Conservation (phyloP, 1,140 invertebrate species). For the Popillia japonica region DNA sequence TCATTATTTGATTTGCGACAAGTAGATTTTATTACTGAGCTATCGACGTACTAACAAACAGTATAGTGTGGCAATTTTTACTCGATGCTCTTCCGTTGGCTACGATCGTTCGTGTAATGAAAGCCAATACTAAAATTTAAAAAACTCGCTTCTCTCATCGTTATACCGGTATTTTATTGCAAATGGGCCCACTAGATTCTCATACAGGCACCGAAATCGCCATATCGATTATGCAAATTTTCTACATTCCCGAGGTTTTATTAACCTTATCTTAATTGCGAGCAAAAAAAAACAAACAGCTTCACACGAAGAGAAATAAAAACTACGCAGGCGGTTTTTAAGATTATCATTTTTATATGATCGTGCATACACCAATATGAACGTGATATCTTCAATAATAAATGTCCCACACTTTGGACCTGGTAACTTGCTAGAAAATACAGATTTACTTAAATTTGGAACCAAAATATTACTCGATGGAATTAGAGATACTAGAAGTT, state of each 20-base stretch:
- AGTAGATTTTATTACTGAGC: too few relatives aligned
- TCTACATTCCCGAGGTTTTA: conserved; percentile 11
- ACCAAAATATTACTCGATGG: too few relatives aligned
- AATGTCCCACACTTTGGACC: too few relatives aligned
- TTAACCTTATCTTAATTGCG: conserved; percentile 31
- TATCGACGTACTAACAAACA: neutral
- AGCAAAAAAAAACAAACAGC: neutral
- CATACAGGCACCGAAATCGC: conserved; percentile 30
- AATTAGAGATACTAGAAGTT: too few relatives aligned
- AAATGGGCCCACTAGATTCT: conserved; percentile 24
- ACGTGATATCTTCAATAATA: too few relatives aligned
- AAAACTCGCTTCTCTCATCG: neutral
- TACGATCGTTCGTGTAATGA: neutral
- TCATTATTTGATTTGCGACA: too few relatives aligned
- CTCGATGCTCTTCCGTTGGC: neutral
- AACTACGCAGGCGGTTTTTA: neutral
- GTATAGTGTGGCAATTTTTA: neutral
- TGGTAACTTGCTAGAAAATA: too few relatives aligned
- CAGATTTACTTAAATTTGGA: too few relatives aligned
- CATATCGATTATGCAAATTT: conserved; percentile 35
- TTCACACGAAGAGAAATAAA: neutral
- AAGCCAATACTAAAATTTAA: neutral
- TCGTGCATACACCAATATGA: too few relatives aligned
- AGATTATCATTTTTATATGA: neutral
- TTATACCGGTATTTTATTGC: conserved; percentile 28